A percentile compares a stretch with the other conserved stretches of the same genome.
Evolutionary conservation across 2,888 invertebrate species (phyloP).

Genomic region (Escarpia spicata): DNA sequence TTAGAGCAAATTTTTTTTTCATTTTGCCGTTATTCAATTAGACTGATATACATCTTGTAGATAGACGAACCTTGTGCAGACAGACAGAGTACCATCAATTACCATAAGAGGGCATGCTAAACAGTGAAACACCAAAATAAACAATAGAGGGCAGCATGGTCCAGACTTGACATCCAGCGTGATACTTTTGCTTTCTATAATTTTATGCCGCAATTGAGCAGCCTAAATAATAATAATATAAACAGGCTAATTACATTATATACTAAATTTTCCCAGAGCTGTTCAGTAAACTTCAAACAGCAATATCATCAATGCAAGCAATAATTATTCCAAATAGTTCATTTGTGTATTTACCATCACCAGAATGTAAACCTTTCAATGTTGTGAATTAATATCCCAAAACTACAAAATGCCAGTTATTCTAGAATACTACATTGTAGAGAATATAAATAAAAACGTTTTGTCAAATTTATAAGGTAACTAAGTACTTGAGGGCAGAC

Average conservation of each 20-base stretch:
- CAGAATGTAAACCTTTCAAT: neutral
- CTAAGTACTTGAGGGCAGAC: neutral
- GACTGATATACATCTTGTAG: too few species aligned
- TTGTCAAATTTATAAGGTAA: neutral
- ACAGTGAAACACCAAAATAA: neutral
- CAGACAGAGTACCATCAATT: slow-evolving; percentile 3
- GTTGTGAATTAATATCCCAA: neutral
- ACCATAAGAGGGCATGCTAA: neutral
- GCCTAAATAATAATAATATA: neutral
- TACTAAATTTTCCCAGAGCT: neutral
- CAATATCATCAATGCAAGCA: neutral
- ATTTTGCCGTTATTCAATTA: neutral
- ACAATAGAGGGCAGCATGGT: neutral
- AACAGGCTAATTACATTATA: slow-evolving; percentile 2
- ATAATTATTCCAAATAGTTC: neutral
- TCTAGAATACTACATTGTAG: neutral
- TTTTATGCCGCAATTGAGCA: neutral
- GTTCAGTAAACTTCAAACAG: neutral
- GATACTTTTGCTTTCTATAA: neutral
- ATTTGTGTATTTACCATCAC: neutral
- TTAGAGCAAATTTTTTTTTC: neutral
- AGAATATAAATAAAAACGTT: neutral
- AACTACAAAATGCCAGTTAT: neutral
- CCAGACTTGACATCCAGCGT: neutral
- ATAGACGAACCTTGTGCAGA: neutral